Evolutionary conservation across 2,888 invertebrate genomes (phyloP).

Genomic region (Craniophora ligustri): DNA sequence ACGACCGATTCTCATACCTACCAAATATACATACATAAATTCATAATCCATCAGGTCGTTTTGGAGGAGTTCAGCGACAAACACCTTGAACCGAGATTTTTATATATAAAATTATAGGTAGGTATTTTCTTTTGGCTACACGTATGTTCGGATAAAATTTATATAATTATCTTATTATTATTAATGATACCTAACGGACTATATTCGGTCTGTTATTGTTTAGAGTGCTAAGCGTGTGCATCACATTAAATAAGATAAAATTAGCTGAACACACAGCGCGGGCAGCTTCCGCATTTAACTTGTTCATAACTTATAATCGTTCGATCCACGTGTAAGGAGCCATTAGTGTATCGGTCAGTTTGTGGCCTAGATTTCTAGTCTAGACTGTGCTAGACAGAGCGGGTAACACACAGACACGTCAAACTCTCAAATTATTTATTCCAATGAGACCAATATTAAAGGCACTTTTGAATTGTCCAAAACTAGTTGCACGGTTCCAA

Average conservation of each 20-base stretch:
- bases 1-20: too few relatives aligned
- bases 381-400: too few relatives aligned
- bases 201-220: slow-evolving; percentile 31
- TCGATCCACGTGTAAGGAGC: background rate
- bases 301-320: background rate
- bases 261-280: background rate
- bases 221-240: slow-evolving; percentile 31
- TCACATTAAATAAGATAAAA: slow-evolving; percentile 9
- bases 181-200: slow-evolving; percentile 12
- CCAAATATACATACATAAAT: too few relatives aligned
- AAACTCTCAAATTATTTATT: too few relatives aligned
- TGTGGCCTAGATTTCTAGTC: too few relatives aligned
- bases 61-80: too few relatives aligned
- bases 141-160: slow-evolving; percentile 30
- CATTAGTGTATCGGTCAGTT: background rate
- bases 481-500: too few relatives aligned
- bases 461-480: too few relatives aligned
- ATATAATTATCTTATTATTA: slow-evolving; percentile 25
- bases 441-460: too few relatives aligned
- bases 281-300: background rate
- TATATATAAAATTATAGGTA: background rate
- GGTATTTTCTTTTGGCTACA: slow-evolving; percentile 26
- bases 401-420: too few relatives aligned
- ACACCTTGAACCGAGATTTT: too few relatives aligned
- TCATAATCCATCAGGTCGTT: too few relatives aligned